Evolutionary conservation across 2,797 vertebrate species (phyloP).

Genomic region (Mus minutoides): DNA sequence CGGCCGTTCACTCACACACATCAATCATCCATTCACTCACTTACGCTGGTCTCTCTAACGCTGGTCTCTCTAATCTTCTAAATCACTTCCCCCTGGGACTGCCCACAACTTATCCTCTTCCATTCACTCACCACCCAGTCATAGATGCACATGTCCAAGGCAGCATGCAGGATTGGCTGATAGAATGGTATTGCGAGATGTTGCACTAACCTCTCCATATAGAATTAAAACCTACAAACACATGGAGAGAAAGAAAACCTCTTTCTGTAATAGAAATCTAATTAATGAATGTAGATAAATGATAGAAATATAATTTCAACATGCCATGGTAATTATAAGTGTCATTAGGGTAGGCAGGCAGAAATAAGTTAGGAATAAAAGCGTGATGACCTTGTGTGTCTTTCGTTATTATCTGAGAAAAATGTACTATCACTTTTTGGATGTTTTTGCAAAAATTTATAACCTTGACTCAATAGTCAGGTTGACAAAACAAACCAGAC

Average conservation of each 20-base stretch:
- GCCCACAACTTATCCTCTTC: too few species aligned
- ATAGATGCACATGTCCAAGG: too few species aligned
- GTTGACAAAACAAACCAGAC: neutral
- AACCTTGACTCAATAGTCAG: conserved; percentile 38
- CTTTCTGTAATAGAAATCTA: neutral
- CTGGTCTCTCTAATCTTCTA: too few species aligned
- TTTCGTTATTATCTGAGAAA: neutral
- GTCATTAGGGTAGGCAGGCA: neutral
- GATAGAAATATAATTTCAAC: neutral
- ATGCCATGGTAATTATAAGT: neutral
- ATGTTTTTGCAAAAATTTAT: neutral
- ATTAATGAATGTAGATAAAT: neutral
- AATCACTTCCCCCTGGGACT: too few species aligned
- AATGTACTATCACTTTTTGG: neutral
- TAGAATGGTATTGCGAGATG: too few species aligned
- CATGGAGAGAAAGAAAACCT: neutral
- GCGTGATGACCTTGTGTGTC: neutral
- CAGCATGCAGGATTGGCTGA: too few species aligned
- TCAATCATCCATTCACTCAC: too few species aligned
- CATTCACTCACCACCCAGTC: too few species aligned
- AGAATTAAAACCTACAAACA: conserved; percentile 15
- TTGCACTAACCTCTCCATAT: too few species aligned
- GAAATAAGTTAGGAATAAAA: neutral
- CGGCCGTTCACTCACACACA: too few species aligned
- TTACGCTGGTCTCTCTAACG: too few species aligned